Conservation (phyloP, 2,797 vertebrate species). For the Chanos chanos region DNA sequence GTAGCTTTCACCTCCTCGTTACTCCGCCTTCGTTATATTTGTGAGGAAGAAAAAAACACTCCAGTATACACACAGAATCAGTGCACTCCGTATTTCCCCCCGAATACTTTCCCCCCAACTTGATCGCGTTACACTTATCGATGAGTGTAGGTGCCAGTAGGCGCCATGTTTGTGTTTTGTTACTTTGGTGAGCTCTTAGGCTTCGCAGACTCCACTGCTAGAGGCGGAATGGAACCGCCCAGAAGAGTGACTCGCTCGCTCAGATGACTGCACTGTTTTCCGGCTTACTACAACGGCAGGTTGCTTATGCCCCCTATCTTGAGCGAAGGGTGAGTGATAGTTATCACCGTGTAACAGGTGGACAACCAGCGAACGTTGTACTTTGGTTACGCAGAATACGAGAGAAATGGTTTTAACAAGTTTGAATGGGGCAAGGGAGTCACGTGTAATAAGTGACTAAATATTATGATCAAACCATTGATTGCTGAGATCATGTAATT, state of each 20-base stretch:
- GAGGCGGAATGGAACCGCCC: constrained; percentile 66
- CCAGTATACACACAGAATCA: constrained; percentile 18
- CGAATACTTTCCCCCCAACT: constrained; percentile 58
- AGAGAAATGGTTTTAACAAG: not conserved
- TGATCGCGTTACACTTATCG: constrained; percentile 56
- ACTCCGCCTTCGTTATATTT: constrained; percentile 39
- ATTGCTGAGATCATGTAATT: too few relatives aligned
- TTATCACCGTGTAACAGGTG: constrained; percentile 31
- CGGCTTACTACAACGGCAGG: constrained; percentile 3
- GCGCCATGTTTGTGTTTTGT: constrained; percentile 76
- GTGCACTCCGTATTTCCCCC: not conserved
- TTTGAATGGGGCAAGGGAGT: too few relatives aligned
- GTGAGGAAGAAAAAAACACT: constrained; percentile 12
- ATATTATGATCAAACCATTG: too few relatives aligned
- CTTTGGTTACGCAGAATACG: not conserved
- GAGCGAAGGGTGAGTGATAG: constrained; percentile 6
- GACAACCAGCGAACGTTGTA: not conserved
- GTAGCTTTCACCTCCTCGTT: constrained; percentile 45
- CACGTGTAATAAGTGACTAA: too few relatives aligned
- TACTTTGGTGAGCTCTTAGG: constrained; percentile 59
- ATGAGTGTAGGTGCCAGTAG: constrained; percentile 56
- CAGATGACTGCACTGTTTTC: constrained; percentile 21
- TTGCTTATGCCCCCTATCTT: constrained; percentile 47
- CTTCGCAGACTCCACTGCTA: constrained; percentile 39
- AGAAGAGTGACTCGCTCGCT: constrained; percentile 52